Base-by-base conservation (phyloP, 2,797 vertebrate genomes). In the Clarias laeviceps region DNA sequence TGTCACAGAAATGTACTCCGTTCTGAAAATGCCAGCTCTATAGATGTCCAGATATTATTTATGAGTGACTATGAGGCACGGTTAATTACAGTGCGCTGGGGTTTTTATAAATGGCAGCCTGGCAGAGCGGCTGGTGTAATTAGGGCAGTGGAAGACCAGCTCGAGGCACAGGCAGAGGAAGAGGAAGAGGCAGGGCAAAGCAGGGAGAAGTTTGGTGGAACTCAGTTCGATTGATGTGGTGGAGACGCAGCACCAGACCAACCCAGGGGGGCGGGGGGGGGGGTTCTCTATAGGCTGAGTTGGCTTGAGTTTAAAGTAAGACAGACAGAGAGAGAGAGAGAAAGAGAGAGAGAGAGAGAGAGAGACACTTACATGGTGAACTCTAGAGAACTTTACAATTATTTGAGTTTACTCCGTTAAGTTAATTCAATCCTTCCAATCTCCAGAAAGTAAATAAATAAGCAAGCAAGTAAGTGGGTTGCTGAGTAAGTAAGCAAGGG, bases 91-190 rank as follows among this genome's bases (percentile, higher is more conserved):
- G 94, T 93, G 92, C 94, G 93, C 94, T 87, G 93, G 92, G 93
- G 92, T 91, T 87, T 88, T 94, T 94, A 95, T 95, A 96, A 95
- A 96, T 95, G 95, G 95, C 94, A 95, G 94, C 94, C 80, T 95
- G 92, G 93, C 90, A 90, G 88, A 93, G 90, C 90, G 94, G 87
- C 92, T 86, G 91, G 92, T 95, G 94, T 95, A 96, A 95, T 96
- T 96, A 96, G 92, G 94, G 92, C 86, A 7, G 88, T 82, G 86
- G 87, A 87, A 70, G 86, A 78, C 91, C 82, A 82, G 80, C 86
- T 87, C 90, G 86, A 89, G 69, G 85, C 81, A 85, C 45, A 82
- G 27, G 82, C 82, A 69, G 85, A 84, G 82, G 64, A 78, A 74
- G 85, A 82, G 59, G 72, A 68, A 56, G 57, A 82, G 77, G 18